Conservation (phyloP, 2,888 invertebrate genomes). For the Idaea straminata region DNA sequence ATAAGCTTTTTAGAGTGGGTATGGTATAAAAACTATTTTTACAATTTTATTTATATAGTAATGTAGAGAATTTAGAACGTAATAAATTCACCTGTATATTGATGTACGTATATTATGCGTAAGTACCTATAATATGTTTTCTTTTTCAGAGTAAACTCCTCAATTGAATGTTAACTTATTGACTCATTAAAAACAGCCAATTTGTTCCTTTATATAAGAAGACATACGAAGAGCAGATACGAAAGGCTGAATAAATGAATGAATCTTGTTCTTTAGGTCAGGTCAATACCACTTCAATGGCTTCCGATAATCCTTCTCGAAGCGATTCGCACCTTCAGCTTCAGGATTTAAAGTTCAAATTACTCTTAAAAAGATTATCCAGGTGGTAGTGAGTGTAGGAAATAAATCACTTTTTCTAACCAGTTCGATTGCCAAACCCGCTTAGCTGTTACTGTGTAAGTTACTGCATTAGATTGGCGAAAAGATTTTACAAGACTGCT, state of each 20-base stretch:
- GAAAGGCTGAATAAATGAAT: constrained; percentile 29
- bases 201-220: not conserved
- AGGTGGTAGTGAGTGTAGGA: constrained; percentile 9
- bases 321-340: constrained; percentile 6
- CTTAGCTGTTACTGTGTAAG: constrained; percentile 12
- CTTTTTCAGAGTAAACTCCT: not conserved
- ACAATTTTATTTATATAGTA: too few species aligned
- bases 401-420: constrained; percentile 26
- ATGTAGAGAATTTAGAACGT: too few species aligned
- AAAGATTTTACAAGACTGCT: not conserved
- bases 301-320: not conserved
- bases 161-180: not conserved
- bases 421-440: constrained; percentile 19
- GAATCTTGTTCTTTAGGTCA: constrained; percentile 32
- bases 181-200: not conserved
- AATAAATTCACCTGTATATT: too few species aligned
- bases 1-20: too few species aligned
- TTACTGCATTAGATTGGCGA: not conserved
- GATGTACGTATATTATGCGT: too few species aligned
- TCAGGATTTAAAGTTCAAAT: constrained; percentile 5
- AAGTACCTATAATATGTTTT: not conserved
- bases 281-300: constrained; percentile 25
- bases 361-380: not conserved
- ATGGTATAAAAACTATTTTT: too few species aligned
- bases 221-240: constrained; percentile 16